phyloP scores from a whole-genome alignment of 2,113 vertebrate species.

The Eurystomus gularis region DNA sequence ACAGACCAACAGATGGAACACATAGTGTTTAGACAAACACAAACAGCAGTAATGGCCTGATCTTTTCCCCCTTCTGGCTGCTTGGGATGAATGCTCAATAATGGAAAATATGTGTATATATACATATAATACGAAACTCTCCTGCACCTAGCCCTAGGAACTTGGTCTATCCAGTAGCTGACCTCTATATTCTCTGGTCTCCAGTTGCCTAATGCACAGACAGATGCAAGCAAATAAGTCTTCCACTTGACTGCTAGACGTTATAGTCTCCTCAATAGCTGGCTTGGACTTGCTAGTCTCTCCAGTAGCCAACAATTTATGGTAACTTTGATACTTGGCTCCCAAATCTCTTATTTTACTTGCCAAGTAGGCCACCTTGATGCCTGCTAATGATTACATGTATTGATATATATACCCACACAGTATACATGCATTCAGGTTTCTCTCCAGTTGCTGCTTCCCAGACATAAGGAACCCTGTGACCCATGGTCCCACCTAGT shows the following conservation, averaged over 20 bases:
- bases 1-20: background rate
- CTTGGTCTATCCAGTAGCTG: background rate
- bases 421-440: background rate
- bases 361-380: background rate
- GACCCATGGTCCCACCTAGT: too few relatives aligned
- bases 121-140: background rate
- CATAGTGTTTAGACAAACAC: background rate
- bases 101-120: background rate
- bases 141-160: background rate
- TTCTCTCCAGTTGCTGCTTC: background rate
- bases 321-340: background rate
- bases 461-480: too few relatives aligned
- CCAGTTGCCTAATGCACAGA: background rate
- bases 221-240: background rate
- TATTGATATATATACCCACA: background rate
- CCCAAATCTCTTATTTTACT: background rate
- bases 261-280: background rate
- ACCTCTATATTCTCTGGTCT: background rate
- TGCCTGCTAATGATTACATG: accelerated
- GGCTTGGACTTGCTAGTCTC: background rate
- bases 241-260: background rate
- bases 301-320: background rate
- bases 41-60: background rate
- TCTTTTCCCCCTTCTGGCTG: background rate
- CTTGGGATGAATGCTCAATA: background rate